Base-by-base conservation (phyloP, 2,797 vertebrate species). In the Kryptolebias ocellatus region DNA sequence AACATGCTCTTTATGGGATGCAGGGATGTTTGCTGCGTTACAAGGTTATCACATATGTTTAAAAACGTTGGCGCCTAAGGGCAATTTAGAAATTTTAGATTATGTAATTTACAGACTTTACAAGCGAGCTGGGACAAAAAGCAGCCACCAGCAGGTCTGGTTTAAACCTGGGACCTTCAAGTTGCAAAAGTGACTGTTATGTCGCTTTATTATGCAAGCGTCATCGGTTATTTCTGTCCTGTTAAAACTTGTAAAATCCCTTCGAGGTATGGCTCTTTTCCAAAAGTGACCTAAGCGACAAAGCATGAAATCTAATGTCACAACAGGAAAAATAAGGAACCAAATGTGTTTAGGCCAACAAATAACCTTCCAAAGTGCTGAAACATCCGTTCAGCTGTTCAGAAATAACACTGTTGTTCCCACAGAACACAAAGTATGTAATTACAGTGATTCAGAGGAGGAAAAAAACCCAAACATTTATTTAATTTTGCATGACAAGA, bases 401-500 rank as follows among this genome's bases (percentile, higher is more conserved):
- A 42, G 20, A 14, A 72, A 47, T 10, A 5, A 5, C 27, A 6
- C 47, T 34, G 0, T 24, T 10, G 1, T 39, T 50, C 28, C 20
- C 12, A 10, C 0, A 18, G 67, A 34, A 8, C 45, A 72, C 16
- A 71, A 77, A 67, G 8, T 20, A 2, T 18, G 49, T 58, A 64
- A 60, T 0, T 51, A 14, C 20, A 57, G 39, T 28, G 5, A 72
- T 68, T 74, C 28, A 67, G 39, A 70, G 44, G 64, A 14, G 53
- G 20, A 24, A 24, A 24, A 24, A 18, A 42, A n/a, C n/a, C n/a
- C 79, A 61, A 16, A 49, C 0, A 0, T 90, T 89, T 86, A 87
- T 91, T 90, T 64, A 0, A 70, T 71, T 74, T 67, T 78, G n/a
- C 7, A 45, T 62, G 49, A 58, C 52, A 75, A 49, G 17, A 52